Conservation (phyloP, 2,888 invertebrate genomes). For the Papilio protenor region DNA sequence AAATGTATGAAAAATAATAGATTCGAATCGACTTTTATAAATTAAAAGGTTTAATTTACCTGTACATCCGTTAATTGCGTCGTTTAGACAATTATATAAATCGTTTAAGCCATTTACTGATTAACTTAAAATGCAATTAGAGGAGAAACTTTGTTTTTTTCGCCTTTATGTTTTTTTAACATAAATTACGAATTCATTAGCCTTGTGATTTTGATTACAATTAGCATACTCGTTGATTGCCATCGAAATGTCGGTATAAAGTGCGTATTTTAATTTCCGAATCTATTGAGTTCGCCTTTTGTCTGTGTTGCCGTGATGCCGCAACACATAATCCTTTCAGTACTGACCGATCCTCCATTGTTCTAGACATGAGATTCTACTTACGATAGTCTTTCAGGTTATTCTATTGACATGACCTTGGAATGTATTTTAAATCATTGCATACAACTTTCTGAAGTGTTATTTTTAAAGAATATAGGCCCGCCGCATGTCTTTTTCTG, state of each 20-base stretch:
- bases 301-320: slow-evolving; percentile 44
- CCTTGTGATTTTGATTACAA: slow-evolving; percentile 4
- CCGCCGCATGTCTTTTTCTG: neutral
- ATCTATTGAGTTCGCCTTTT: slow-evolving; percentile 50
- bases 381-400: slow-evolving; percentile 31
- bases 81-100: slow-evolving; percentile 25
- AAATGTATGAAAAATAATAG: slow-evolving; percentile 2
- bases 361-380: slow-evolving; percentile 31
- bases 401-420: slow-evolving; percentile 36
- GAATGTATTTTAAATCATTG: neutral
- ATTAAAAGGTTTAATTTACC: slow-evolving; percentile 4
- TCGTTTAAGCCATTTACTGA: slow-evolving; percentile 9
- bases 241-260: slow-evolving; percentile 1
- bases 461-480: neutral
- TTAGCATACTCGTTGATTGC: slow-evolving; percentile 7
- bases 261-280: slow-evolving; percentile 48
- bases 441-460: slow-evolving; percentile 19
- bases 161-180: neutral
- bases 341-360: slow-evolving; percentile 38
- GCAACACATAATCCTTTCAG: slow-evolving; percentile 41
- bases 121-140: slow-evolving; percentile 23
- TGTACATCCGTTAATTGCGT: slow-evolving; percentile 11
- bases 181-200: slow-evolving; percentile 15
- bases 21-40: neutral
- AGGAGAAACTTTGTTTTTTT: slow-evolving; percentile 23